Base-by-base conservation (phyloP, 2,113 vertebrate genomes). In the Hippocampus guttulatus region DNA sequence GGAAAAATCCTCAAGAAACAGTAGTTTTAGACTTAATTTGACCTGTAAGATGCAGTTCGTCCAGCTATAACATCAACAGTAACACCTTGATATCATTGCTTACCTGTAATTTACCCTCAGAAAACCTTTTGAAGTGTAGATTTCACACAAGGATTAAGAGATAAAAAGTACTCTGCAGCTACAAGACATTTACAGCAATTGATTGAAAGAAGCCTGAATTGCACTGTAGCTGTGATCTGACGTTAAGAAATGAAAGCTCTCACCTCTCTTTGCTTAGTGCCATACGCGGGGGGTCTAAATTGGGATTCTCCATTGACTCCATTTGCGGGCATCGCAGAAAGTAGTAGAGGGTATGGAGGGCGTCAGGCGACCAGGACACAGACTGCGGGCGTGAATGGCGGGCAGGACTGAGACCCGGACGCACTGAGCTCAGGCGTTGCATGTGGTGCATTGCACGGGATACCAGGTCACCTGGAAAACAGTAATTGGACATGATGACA, bases 271-370 rank as follows among this genome's bases (percentile, higher is more conserved):
- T 98, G 93, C 93, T 95, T 63, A 99, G 92, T 27, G 94, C 92
- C 95, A 99, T 98, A 89, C 95, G 92, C 0, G 97, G 97, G 11
- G 97, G 97, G 84, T 99, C 97, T 51, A 99, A 90, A 92, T 99
- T 98, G 79, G 97, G 97, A 82, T 99, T 98, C 91, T 99, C 97
- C 96, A 98, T 96, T 81, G 95, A 98, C 83, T 99, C 97, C 96
- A 98, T 98, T 72, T 98, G 97, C 38, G 97, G 97, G 70, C 97
- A 98, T 70, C 97, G 95, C 33, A 99, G 93, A 92, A 98, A 99
- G 89, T 99, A 99, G 92, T 98, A 99, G 69, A 99, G 95, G 3
- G 97, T 98, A 92, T 98, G 97, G 52, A 99, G 95, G 80, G 97
- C 95, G 0, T 98, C 96, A 0, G 96, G 96, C 72, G 95, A 96